A percentile compares a stretch with the other conserved stretches of the same genome.
Evolutionary conservation across 2,888 invertebrate genomes (phyloP).

Genomic region (Latrodectus elegans): DNA sequence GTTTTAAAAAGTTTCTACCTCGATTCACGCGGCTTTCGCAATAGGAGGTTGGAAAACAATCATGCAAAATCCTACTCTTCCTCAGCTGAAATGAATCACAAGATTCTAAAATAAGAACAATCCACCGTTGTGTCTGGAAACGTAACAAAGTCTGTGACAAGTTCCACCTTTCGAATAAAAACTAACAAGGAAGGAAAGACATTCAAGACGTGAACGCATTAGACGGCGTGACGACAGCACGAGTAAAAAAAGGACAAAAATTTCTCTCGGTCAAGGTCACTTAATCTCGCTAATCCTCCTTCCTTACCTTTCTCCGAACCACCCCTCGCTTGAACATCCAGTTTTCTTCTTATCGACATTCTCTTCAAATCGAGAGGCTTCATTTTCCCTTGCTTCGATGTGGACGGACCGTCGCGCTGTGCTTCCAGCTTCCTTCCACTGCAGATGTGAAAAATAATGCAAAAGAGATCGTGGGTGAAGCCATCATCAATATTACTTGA

Average conservation of each 20-base stretch:
- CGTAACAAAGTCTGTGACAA: not conserved
- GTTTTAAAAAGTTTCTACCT: no score
- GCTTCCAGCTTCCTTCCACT: no score
- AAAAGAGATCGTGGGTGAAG: no score
- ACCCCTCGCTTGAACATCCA: not conserved
- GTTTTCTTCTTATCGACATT: not conserved
- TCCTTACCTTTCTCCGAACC: slow-evolving; percentile 10
- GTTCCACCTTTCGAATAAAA: slow-evolving; percentile 3
- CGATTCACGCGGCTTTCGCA: no score
- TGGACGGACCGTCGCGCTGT: no score
- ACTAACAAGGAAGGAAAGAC: slow-evolving; percentile 5
- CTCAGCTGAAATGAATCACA: no score
- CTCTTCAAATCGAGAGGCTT: not conserved
- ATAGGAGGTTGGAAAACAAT: no score
- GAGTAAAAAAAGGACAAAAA: not conserved
- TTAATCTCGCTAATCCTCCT: slow-evolving; percentile 6
- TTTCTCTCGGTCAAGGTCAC: slow-evolving; percentile 64
- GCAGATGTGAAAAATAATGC: no score
- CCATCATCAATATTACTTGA: no score
- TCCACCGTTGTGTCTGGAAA: not conserved
- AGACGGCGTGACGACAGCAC: slow-evolving; percentile 50
- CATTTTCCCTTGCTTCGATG: not conserved
- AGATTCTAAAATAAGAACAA: no score
- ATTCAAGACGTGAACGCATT: not conserved
- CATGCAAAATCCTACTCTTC: no score